phyloP scores from a whole-genome alignment of 2,888 invertebrate species.

The Liopterus haemorrhoidalis region DNA sequence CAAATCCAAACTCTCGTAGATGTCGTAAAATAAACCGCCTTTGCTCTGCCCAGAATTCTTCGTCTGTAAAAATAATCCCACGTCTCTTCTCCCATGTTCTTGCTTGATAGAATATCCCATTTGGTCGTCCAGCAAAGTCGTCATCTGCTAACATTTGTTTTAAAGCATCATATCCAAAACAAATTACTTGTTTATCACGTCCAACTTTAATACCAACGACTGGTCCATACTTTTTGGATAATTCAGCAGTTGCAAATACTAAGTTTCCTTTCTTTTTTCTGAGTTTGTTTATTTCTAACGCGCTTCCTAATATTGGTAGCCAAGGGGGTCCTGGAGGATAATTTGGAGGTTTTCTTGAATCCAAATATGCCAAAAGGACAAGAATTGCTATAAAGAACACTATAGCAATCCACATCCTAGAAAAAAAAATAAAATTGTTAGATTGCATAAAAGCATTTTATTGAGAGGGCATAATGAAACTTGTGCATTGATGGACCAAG shows the following conservation, averaged over 20 bases:
- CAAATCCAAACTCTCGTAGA: constrained; percentile 58
- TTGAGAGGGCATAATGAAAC: too few species aligned
- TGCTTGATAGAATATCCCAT: constrained; percentile 62
- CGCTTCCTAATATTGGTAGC: constrained; percentile 53
- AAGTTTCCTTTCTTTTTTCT: constrained; percentile 39
- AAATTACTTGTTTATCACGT: constrained; percentile 54
- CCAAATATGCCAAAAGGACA: constrained; percentile 57
- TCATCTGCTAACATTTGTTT: constrained; percentile 56
- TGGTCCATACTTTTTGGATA: constrained; percentile 56
- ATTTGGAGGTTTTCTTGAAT: constrained; percentile 61
- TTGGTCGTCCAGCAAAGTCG: constrained; percentile 65
- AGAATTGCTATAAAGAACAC: constrained; percentile 53
- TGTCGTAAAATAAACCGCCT: constrained; percentile 62
- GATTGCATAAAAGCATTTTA: too few species aligned
- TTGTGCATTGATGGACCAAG: too few species aligned
- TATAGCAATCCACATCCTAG: constrained; percentile 52
- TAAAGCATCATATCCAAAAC: constrained; percentile 57
- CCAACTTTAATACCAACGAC: constrained; percentile 63
- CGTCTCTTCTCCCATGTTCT: constrained; percentile 61
- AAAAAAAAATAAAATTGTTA: constrained; percentile 8
- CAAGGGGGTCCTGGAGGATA: constrained; percentile 50
- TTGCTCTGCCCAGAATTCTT: constrained; percentile 59
- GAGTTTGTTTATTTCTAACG: constrained; percentile 42
- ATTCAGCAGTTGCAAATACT: too few species aligned
- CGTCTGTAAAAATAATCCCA: constrained; percentile 66